A percentile compares a stretch with the other conserved stretches of the same genome.
phyloP scores from a whole-genome alignment of 2,113 vertebrate species.

The Mastomys natalensis region DNA sequence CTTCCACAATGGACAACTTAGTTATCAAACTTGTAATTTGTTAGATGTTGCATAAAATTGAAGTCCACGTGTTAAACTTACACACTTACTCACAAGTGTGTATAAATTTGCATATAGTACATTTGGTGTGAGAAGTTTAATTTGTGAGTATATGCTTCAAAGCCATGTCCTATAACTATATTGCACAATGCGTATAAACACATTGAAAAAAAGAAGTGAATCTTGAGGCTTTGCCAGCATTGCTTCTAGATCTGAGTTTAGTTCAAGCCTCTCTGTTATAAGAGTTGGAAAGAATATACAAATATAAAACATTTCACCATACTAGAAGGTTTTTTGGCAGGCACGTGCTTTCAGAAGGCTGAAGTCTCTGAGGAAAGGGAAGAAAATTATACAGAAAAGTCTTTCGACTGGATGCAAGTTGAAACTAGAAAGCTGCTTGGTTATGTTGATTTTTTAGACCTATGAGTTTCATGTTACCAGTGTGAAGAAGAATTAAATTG shows the following conservation, averaged over 20 bases:
- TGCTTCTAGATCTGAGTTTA: slow-evolving; percentile 55
- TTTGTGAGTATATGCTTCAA: slow-evolving; percentile 5
- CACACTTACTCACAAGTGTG: neutral
- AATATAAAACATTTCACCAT: slow-evolving; percentile 50
- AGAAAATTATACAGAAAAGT: slow-evolving; percentile 24
- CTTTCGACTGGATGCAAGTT: neutral
- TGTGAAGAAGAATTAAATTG: slow-evolving; percentile 50
- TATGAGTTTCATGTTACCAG: neutral
- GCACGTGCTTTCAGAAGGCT: neutral
- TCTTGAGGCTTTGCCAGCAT: slow-evolving; percentile 47
- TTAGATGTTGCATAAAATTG: neutral
- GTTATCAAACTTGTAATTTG: neutral
- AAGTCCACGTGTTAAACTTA: neutral
- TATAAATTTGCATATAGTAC: neutral
- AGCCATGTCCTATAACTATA: neutral
- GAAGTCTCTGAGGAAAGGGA: neutral
- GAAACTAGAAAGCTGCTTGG: slow-evolving; percentile 30
- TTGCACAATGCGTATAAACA: slow-evolving; percentile 29
- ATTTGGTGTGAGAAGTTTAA: neutral
- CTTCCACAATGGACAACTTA: neutral
- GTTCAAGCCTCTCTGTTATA: slow-evolving; percentile 44
- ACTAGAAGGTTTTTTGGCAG: slow-evolving; percentile 51
- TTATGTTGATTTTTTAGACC: slow-evolving; percentile 39
- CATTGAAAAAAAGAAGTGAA: slow-evolving; percentile 41
- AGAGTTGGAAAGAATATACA: slow-evolving; percentile 63